phyloP scores from a whole-genome alignment of 2,888 invertebrate genomes.

The Anaspis maculata region DNA sequence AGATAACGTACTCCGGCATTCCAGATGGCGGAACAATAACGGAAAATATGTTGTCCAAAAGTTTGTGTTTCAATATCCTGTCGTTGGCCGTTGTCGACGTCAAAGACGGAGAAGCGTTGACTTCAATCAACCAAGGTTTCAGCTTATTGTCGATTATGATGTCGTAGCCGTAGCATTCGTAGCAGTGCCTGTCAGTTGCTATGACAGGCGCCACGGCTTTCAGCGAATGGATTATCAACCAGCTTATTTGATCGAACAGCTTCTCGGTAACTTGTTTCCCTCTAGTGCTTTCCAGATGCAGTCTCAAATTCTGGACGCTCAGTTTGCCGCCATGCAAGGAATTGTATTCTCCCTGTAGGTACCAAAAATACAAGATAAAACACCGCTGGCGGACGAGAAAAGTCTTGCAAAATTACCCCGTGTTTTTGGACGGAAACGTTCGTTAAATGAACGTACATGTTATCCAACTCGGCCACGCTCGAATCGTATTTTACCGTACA shows the following conservation, averaged over 20 bases:
- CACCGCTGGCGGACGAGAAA: not conserved
- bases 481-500: conserved; percentile 94
- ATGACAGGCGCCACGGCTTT: conserved; percentile 89
- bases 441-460: conserved; percentile 90
- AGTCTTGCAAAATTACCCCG: conserved; percentile 60
- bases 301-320: conserved; percentile 81
- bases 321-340: conserved; percentile 90
- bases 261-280: conserved; percentile 84
- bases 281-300: conserved; percentile 84
- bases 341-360: conserved; percentile 78
- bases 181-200: conserved; percentile 87
- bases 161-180: conserved; percentile 93
- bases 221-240: conserved; percentile 86
- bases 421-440: conserved; percentile 98
- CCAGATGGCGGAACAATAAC: conserved; percentile 85
- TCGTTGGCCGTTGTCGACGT: conserved; percentile 93
- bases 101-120: conserved; percentile 92
- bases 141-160: conserved; percentile 91
- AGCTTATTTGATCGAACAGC: conserved; percentile 80
- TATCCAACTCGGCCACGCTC: conserved; percentile 78
- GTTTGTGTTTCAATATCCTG: conserved; percentile 84
- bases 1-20: conserved; percentile 72
- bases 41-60: conserved; percentile 87
- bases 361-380: not conserved
- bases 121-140: conserved; percentile 91